Base-by-base conservation (phyloP, 2,888 invertebrate genomes). In the Campoplex nolae region DNA sequence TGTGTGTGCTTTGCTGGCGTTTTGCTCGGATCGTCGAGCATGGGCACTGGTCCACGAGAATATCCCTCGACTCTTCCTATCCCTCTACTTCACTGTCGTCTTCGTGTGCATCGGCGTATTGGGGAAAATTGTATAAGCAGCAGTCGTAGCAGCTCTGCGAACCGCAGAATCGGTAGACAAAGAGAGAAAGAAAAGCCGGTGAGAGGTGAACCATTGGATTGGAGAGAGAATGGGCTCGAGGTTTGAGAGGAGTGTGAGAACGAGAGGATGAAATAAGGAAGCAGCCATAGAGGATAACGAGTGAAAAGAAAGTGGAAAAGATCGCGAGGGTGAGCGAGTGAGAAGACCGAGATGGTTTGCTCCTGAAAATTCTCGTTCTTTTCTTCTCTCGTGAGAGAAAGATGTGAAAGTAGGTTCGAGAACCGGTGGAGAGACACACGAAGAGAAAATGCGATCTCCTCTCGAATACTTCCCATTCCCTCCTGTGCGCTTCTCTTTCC, bases 91-190 rank as follows among this genome's bases (percentile, higher is more conserved):
- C 67, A 35, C 58, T 58, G 28, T 67, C 76, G 42, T 84, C 68
- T 77, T 83, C 65, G 68, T 68, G 70, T 75, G 87, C 78, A 83
- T 81, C 80, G 80, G 78, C 35, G 84, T 56, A 70, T 70, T 76
- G 48, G 54, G 84, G 84, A 87, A 87, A 87, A 84, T 84, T 79
- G 84, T 87, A 84, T 83, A 83, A 83, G 77, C 77, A 87, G 85
- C 74, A 70, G 68, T 74, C 73, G 74, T 80, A 78, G 81, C 79
- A 82, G 70, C 54, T 77, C 81, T 84, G 68, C 75, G 84, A 74
- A 82, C 82, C 87, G 81, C 87, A 83, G 82, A 79, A 79, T 71
- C 75, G 77, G 54, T 23, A 42, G 80, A 81, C 73, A 68, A 77
- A 78, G 86, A 68, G 83, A 62, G 45, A 23, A 68, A 38, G 45